Evolutionary conservation across 2,797 vertebrate genomes (phyloP), one percentile per base, ranked within the genome.

Genomic region (Monodelphis domestica): DNA sequence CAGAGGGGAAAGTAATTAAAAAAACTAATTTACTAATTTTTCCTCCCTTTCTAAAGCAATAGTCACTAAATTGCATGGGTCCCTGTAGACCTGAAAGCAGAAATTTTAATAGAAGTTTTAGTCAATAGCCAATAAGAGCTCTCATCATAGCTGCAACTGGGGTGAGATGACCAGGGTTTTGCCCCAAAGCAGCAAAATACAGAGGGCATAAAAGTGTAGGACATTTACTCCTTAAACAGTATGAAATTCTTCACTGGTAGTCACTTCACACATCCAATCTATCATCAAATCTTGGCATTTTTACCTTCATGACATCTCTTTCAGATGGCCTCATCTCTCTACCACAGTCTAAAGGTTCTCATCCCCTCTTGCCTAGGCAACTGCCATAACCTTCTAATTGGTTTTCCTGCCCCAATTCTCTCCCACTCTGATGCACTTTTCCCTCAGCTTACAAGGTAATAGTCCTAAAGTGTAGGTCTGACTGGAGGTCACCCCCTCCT

Each of bases 11-110:
- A 94, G 94, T 97, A 98, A 98, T 97, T 97, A 97, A 96, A 95
- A 95, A 96, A 96, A 97, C 94, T 97, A 97, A 97, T 97, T 97
- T 96, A 97, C 94, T 96, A 97, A 97, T 97, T 97, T 96, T 97
- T 97, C 95, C 95, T 97, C 90, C 56, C 95, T 91, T 97, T 91
- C 88, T 96, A 93, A 94, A 97, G 53, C 93, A 96, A 88, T 94
- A 97, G 84, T 70, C 89, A 91, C 91, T 95, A 98, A 97, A 98
- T 98, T 98, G 97, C 92, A 97, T 94, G 56, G 24, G 87, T 97
- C 95, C 91, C 97, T 91, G 54, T 95, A 96, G 97, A 97, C 96
- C 97, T 94, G 92, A 95, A 98, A 96, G 93, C 95, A 98, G 97
- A 95, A 97, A 92, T 98, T 98, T 96, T 97, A 96, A 97, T 56